Conservation (phyloP, 1,140 invertebrate species). For the Drosophila ananassae region DNA sequence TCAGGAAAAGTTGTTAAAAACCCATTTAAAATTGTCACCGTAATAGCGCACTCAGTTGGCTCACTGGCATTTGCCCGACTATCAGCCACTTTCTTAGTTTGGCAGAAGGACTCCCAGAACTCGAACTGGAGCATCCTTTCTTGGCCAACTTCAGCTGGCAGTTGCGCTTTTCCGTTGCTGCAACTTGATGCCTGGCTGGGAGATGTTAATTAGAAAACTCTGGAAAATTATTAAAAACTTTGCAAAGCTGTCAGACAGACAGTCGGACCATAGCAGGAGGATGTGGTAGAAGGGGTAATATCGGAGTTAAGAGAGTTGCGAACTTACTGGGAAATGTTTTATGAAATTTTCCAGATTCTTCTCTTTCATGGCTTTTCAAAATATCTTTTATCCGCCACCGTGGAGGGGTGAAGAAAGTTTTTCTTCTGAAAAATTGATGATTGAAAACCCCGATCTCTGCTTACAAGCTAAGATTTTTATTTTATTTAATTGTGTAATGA, state of each 20-base stretch:
- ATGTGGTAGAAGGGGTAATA: slow-evolving; percentile 16
- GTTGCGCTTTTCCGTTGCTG: slow-evolving; percentile 26
- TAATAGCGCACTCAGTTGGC: slow-evolving; percentile 65
- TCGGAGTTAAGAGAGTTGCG: slow-evolving; percentile 22
- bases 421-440: slow-evolving; percentile 4
- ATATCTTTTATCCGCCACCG: slow-evolving; percentile 7
- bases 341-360: slow-evolving; percentile 21
- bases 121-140: not conserved
- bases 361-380: slow-evolving; percentile 32
- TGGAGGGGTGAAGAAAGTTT: slow-evolving; percentile 1
- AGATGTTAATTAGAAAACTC: slow-evolving; percentile 81
- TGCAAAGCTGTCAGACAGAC: slow-evolving; percentile 30
- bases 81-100: slow-evolving; percentile 6
- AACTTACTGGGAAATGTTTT: slow-evolving; percentile 29
- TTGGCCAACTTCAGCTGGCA: slow-evolving; percentile 8
- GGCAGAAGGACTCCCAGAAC: not conserved
- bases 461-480: not conserved
- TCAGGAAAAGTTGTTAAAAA: slow-evolving; percentile 73
- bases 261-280: slow-evolving; percentile 28
- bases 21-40: slow-evolving; percentile 76
- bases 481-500: slow-evolving; percentile 6
- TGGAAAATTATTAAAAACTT: slow-evolving; percentile 82
- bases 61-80: slow-evolving; percentile 47
- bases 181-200: slow-evolving; percentile 26
- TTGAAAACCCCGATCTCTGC: not conserved